Base-by-base conservation (phyloP, 2,888 invertebrate genomes). In the Papilio protenor region DNA sequence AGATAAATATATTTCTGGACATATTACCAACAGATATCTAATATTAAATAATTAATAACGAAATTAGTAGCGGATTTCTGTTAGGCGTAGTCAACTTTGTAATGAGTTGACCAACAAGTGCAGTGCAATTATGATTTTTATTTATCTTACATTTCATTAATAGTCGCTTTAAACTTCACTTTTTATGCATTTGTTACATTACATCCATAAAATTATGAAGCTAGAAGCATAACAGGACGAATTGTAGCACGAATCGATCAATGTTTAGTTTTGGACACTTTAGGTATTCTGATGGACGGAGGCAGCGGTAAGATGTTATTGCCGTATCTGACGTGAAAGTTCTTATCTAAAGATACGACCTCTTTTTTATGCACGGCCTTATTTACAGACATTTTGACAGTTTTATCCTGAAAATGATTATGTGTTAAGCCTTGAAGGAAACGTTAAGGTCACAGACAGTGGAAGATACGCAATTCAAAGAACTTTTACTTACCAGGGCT, bases 321-420 rank as follows among this genome's bases (percentile, higher is more conserved):
- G 84, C 95, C 95, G 82, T 95, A 95, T 92, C 95, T 89, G 81
- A 88, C 87, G 84, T 94, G 92, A 87, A 95, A 95, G 81, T 92
- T 91, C 86, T 91, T 92, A 87, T 95, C 93, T 84, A 91, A 78
- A 78, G 92, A 91, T 66, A 85, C 84, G 82, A 87, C 88, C 81
- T 87, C 89, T 72, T 85, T 87, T 81, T 79, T 82, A 83, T 85
- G 84, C 80, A 83, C 81, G 77, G 83, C 80, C 80, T 83, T 81
- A 80, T 80, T 82, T 75, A 80, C 70, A 76, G 79, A 71, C 74
- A 79, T 81, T 85, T 81, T 79, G 83, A 85, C 85, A 84, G 82
- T 81, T 83, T 84, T 84, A 81, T 87, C 88, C 94, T 94, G 94
- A 88, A 94, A 93, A 84, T 87, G 82, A 90, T 84, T 81, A 77